Base-by-base conservation (phyloP, 2,888 invertebrate species). In the Hemistola chrysoprasaria region DNA sequence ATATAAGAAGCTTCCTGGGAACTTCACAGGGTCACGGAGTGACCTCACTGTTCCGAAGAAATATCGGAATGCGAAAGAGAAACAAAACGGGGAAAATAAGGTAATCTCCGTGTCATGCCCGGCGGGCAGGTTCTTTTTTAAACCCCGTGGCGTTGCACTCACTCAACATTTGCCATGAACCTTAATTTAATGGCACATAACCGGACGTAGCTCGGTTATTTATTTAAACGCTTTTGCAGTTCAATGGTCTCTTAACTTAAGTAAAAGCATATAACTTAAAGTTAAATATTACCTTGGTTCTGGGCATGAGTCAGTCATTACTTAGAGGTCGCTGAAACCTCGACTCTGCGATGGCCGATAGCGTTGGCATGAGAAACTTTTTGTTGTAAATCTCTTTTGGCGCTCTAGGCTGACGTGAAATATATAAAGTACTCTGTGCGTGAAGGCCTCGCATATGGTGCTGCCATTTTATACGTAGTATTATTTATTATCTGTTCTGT, bases 321-420 rank as follows among this genome's bases (percentile, higher is more conserved):
- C 16, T 16, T 16, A 46, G 40, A 50, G 53, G 50, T 48, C 45
- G 25, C 8, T 11, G 4, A 25, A 39, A 47, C 47, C 44, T 50
- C 44, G 41, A 33, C 34, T 28, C 42, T 29, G 36, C 44, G 44
- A 33, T 33, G 31, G 30, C 11, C 40, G 41, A 50, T 47, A 16
- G 42, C 40, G 41, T 47, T 47, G 16, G 42, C 51, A 46, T 46
- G 48, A 48, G 46, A 47, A 34, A 45, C 35, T 47, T 50, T 54
- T 54, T 54, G 50, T 49, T 27, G 22, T 41, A 37, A 46, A 50
- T 43, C 47, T 45, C 42, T 47, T 50, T 50, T 39, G 45, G 23
- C 38, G 40, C 33, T 37, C 50, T 45, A 49, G 53, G 53, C 49
- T 48, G 30, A 34, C 33, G 42, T n/a, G n/a, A n/a, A n/a, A n/a